A percentile compares a stretch with the other conserved stretches of the same genome.
These are phyloP conservation scores for Siniperca chuatsi DNA, from an alignment of 2,113 vertebrate species.

Conservation along the genomic window DNA sequence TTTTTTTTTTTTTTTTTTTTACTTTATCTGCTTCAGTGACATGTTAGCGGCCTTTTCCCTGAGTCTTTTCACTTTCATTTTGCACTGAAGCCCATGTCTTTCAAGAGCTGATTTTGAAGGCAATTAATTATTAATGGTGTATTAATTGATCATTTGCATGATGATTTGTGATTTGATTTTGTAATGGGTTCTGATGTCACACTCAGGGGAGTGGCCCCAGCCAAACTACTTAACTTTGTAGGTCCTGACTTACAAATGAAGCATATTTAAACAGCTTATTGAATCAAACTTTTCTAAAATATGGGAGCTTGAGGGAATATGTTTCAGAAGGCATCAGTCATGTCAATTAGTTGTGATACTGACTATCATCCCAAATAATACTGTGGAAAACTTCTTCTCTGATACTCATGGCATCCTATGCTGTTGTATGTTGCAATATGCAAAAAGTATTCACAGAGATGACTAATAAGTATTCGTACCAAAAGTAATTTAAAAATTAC, in stretches of 20 bases:
- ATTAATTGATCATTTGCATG: slow-evolving; percentile 28
- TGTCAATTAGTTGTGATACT: not conserved
- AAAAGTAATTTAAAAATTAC: not conserved
- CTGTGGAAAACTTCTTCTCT: not conserved
- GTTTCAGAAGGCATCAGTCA: not conserved
- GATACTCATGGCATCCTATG: not conserved
- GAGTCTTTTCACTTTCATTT: slow-evolving; percentile 14
- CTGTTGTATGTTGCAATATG: not conserved
- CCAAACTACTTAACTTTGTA: not conserved
- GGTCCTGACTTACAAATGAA: slow-evolving; percentile 14
- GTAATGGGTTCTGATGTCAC: slow-evolving; percentile 9
- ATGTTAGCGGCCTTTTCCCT: not conserved
- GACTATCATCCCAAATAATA: not conserved
- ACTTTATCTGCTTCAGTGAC: not conserved
- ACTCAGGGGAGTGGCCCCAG: not conserved
- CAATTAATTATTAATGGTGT: slow-evolving; percentile 15
- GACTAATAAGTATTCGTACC: not conserved
- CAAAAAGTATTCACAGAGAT: not conserved
- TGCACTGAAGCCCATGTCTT: not conserved
- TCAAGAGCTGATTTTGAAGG: not conserved
- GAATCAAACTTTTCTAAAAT: slow-evolving; percentile 6
- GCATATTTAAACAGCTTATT: not conserved
- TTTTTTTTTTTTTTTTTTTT: not conserved
- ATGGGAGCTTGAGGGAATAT: not conserved
- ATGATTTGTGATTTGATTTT: slow-evolving; percentile 1